Evolutionary conservation across 2,888 invertebrate genomes (phyloP), one percentile per base, ranked within the genome.

Genomic region (Ryuthela nishihirai): DNA sequence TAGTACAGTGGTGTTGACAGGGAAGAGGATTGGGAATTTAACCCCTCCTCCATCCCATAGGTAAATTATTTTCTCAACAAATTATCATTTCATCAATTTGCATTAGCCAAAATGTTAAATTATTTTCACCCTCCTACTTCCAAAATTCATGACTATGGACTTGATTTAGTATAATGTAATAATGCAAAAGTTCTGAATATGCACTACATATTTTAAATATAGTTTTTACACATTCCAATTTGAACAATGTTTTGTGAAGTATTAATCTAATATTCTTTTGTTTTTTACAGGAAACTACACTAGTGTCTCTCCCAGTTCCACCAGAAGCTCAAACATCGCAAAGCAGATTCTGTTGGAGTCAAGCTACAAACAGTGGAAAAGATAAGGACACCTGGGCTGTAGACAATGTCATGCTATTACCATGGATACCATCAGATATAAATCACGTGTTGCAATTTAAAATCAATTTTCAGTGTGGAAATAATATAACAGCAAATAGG

Each of bases 361-460:
- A 74, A 68, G 71, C 72, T 49, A 67, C 64, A 41, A 49, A 48
- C 20, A 42, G 29, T 17, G 54, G 49, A 24, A 43, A 48, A 36
- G 69, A 70, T 45, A 66, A 69, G 5, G 73, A 72, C 9, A 44
- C 49, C 18, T 75, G 75, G 75, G 69, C 70, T 10, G 41, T 74
- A 15, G 73, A 74, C 48, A 64, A 67, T 38, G 64, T 75, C 7
- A 52, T 67, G 29, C 54, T 74, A 2, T 60, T 72, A 18, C 72
- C 73, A 5, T 50, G 66, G 39, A 49, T 71, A 42, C 72, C 72
- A 4, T 54, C 66, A 21, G 40, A 47, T 23, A 56, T 62, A 3
- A 50, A 45, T 3, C 62, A 67, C 40, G 59, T 70, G 32, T 43
- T 72, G 2, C 73, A 73, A 62, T 72, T 71, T 32, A 67, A 67